A percentile compares a stretch with the other conserved stretches of the same genome.
Evolutionary conservation across 1,140 invertebrate species (phyloP).

Genomic region (Pachypeltis micranthus): DNA sequence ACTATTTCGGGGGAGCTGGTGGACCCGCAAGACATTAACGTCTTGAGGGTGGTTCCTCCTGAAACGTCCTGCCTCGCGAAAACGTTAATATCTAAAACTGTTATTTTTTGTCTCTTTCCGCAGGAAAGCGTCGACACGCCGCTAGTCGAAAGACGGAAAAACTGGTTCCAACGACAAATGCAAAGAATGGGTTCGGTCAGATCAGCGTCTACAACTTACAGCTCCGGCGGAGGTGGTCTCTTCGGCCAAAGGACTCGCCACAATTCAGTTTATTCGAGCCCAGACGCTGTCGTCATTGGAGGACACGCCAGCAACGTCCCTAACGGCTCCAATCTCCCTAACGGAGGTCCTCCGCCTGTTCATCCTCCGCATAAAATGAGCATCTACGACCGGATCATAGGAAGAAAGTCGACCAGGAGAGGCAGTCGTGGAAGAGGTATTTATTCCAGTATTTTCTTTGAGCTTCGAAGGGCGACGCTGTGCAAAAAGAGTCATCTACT

Average conservation of each 20-base stretch:
- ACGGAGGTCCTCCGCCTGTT: neutral
- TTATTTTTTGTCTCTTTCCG: too few relatives aligned
- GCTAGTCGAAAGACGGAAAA: conserved; percentile 67
- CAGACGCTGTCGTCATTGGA: conserved; percentile 39
- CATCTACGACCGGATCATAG: conserved; percentile 64
- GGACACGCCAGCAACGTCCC: conserved; percentile 24
- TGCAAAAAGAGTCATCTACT: too few relatives aligned
- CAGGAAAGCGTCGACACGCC: conserved; percentile 80
- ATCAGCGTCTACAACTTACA: conserved; percentile 70
- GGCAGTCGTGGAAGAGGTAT: conserved; percentile 44
- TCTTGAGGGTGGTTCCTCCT: too few relatives aligned
- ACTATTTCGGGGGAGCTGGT: too few relatives aligned
- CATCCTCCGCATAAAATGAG: conserved; percentile 49
- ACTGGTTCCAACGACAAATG: conserved; percentile 72
- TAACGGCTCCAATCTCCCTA: conserved; percentile 3
- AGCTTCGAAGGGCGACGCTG: too few relatives aligned
- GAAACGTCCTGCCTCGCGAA: too few relatives aligned
- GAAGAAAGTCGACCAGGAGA: conserved; percentile 57
- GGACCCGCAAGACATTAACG: too few relatives aligned
- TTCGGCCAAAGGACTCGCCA: conserved; percentile 46
- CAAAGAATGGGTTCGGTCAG: conserved; percentile 68
- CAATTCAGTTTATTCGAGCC: conserved; percentile 61
- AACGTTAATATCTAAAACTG: too few relatives aligned
- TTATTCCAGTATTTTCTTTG: too few relatives aligned
- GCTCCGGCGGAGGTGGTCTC: conserved; percentile 50